Conservation (phyloP, 2,113 vertebrate species). For the Xenopus tropicalis region DNA sequence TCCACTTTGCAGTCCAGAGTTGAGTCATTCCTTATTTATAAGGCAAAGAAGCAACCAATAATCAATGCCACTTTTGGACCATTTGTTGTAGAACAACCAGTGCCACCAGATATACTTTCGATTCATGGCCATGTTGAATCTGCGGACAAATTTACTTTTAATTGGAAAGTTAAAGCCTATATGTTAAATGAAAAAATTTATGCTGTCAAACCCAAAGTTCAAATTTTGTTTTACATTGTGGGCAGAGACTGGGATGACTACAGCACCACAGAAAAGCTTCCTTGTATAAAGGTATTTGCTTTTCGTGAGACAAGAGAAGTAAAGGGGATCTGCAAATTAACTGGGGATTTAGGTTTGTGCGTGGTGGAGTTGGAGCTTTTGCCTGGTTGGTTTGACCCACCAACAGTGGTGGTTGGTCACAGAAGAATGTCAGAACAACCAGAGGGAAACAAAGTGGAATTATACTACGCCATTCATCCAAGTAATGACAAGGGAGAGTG, state of each 20-base stretch:
- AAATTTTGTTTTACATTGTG: constrained; percentile 80
- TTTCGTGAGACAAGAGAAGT: constrained; percentile 87
- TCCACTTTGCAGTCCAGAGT: constrained; percentile 83
- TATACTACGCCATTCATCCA: constrained; percentile 76
- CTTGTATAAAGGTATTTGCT: constrained; percentile 80
- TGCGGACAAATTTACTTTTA: constrained; percentile 65
- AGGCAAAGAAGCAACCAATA: constrained; percentile 67
- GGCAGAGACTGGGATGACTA: constrained; percentile 78
- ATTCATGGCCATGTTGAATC: constrained; percentile 65
- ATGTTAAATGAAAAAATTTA: constrained; percentile 74
- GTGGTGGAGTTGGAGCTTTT: constrained; percentile 75
- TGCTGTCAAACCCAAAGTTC: constrained; percentile 73
- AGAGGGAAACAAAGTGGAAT: constrained; percentile 77
- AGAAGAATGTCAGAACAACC: constrained; percentile 61
- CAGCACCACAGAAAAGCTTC: constrained; percentile 63
- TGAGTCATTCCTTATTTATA: constrained; percentile 82
- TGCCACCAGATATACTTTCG: constrained; percentile 74
- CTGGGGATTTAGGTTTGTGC: constrained; percentile 75
- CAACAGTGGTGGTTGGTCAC: constrained; percentile 66
- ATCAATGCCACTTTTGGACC: constrained; percentile 78
- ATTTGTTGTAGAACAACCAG: constrained; percentile 64
- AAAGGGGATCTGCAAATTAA: constrained; percentile 70
- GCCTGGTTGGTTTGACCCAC: constrained; percentile 72
- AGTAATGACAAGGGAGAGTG: constrained; percentile 64
- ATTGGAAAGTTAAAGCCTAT: constrained; percentile 79